Evolutionary conservation across 2,797 vertebrate genomes (phyloP).

Genomic region (Macrochelys suwanniensis): DNA sequence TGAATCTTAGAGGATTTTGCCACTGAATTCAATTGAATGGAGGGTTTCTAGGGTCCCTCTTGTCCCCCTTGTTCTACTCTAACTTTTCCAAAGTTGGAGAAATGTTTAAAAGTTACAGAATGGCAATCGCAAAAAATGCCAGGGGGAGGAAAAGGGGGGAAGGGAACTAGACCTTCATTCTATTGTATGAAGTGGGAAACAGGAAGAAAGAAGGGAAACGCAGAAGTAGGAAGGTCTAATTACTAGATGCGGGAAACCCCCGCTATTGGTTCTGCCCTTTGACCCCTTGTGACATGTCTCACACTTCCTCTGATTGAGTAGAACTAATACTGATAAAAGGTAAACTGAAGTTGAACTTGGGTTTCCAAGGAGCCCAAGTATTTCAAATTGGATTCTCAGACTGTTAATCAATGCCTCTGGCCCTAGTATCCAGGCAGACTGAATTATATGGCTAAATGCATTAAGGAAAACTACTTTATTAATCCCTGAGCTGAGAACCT

Average conservation of each 20-base stretch:
- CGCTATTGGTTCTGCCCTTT: background rate
- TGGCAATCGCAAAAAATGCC: background rate
- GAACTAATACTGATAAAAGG: background rate
- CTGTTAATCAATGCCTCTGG: background rate
- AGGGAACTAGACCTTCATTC: background rate
- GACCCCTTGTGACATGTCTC: background rate
- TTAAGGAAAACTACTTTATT: background rate
- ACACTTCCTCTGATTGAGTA: background rate
- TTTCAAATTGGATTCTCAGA: background rate
- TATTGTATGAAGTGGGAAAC: background rate
- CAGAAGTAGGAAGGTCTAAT: background rate
- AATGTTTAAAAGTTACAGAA: background rate
- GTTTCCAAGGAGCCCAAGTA: background rate
- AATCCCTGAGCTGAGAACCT: conserved; percentile 5
- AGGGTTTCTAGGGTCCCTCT: background rate
- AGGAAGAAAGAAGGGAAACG: background rate
- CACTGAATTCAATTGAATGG: background rate
- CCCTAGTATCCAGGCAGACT: background rate
- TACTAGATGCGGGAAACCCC: background rate
- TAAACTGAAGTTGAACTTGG: background rate
- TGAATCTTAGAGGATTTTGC: too few species aligned
- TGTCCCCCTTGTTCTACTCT: background rate
- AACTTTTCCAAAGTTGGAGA: background rate
- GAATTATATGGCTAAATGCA: background rate
- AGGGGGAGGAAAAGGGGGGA: rapidly evolving